Conservation (phyloP, 2,113 vertebrate genomes). For the Nibea coibor region DNA sequence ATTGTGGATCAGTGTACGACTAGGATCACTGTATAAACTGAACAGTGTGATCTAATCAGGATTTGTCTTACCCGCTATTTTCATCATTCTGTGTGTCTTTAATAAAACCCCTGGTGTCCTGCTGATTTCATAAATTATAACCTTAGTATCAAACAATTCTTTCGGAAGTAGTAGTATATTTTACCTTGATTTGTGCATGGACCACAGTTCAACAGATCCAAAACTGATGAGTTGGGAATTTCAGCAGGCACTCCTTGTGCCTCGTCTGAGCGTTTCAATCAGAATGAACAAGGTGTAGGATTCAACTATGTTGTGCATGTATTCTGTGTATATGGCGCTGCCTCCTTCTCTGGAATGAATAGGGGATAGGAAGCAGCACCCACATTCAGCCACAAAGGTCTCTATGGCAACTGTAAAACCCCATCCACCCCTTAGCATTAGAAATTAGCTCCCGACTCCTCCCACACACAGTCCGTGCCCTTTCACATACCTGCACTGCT, state of each 20-base stretch:
- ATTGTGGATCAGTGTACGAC: neutral
- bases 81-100: neutral
- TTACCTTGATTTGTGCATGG: constrained; percentile 38
- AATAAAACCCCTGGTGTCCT: neutral
- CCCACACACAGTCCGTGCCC: constrained; percentile 46
- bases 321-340: neutral
- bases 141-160: neutral
- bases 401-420: constrained; percentile 70
- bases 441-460: constrained; percentile 61
- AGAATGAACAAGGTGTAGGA: constrained; percentile 39
- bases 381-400: constrained; percentile 64
- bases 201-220: constrained; percentile 21
- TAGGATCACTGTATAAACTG: neutral
- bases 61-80: neutral
- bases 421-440: constrained; percentile 43
- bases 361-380: constrained; percentile 42
- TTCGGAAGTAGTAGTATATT: neutral
- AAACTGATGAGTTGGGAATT: constrained; percentile 18
- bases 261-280: neutral
- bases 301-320: constrained; percentile 29
- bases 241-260: neutral
- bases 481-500: constrained; percentile 42
- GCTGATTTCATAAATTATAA: neutral
- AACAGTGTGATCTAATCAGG: neutral
- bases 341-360: constrained; percentile 47